Evolutionary conservation across 2,888 invertebrate genomes (phyloP).

Genomic region (Nipponacmea schrenckii): DNA sequence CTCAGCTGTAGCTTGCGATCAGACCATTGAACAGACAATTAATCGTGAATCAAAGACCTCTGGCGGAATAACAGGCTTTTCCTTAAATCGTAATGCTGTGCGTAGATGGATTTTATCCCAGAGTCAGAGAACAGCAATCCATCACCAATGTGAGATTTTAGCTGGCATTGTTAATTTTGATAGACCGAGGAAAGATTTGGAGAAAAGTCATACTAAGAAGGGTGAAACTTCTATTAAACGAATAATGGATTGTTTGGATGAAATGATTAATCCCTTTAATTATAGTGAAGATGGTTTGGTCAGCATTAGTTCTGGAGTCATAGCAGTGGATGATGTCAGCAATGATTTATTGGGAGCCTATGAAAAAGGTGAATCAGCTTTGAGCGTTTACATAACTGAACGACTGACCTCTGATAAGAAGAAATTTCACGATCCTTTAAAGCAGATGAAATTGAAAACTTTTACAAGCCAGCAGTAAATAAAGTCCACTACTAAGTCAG

Average conservation of each 20-base stretch:
- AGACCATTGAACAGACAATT: conserved; percentile 24
- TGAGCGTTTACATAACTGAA: not conserved
- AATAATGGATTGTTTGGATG: not conserved
- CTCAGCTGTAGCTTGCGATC: conserved; percentile 22
- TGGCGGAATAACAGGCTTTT: conserved; percentile 23
- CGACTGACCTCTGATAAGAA: not conserved
- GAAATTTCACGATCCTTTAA: not conserved
- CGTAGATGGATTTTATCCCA: conserved; percentile 22
- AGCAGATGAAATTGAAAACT: conserved; percentile 11
- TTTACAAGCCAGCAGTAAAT: not conserved
- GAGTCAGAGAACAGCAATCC: conserved; percentile 15
- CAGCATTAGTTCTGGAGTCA: not conserved
- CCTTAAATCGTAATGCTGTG: conserved; percentile 19
- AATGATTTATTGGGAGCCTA: not conserved
- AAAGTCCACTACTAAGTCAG: not conserved
- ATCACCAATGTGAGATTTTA: conserved; percentile 17
- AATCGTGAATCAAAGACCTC: conserved; percentile 26
- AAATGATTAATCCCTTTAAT: not conserved
- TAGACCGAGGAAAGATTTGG: not conserved
- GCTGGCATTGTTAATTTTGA: conserved; percentile 3
- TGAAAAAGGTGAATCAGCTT: not conserved
- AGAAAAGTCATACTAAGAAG: not conserved
- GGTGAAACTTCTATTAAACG: not conserved
- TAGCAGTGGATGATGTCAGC: not conserved
- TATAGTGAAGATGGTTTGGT: not conserved